Percentiles rank a stretch among this genome's conserved stretches.
These are phyloP conservation scores for Nasalis larvatus DNA, from an alignment of 2,113 vertebrate genomes.

Conservation along the genomic window DNA sequence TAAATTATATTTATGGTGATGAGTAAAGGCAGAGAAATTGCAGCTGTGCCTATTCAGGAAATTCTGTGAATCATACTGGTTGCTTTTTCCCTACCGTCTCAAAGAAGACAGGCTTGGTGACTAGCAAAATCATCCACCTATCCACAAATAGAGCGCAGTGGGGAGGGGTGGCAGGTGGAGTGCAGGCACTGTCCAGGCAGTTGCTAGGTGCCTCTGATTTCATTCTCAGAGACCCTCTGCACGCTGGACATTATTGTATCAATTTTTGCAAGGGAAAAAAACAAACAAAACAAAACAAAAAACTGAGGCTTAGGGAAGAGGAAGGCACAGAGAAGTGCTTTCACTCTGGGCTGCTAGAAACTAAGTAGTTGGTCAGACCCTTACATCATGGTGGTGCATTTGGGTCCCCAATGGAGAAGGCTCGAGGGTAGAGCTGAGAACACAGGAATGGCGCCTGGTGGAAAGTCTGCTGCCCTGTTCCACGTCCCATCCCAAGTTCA, in stretches of 20 bases:
- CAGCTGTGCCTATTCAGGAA: background rate
- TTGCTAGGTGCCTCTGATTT: background rate
- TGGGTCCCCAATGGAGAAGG: background rate
- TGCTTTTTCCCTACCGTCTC: background rate
- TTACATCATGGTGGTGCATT: background rate
- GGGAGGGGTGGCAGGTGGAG: fast-evolving
- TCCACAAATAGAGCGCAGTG: background rate
- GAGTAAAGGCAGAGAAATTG: background rate
- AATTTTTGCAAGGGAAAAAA: background rate
- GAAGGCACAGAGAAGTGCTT: background rate
- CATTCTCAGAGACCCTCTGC: background rate
- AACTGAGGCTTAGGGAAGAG: background rate
- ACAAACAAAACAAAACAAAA: too few species aligned
- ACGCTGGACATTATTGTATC: background rate
- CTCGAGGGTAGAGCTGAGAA: background rate
- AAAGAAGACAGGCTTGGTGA: background rate
- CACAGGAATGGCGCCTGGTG: background rate
- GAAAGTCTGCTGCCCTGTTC: background rate
- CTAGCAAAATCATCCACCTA: background rate
- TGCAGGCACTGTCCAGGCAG: background rate
- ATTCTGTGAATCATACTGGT: background rate
- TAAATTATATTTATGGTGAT: background rate
- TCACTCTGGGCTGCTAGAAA: background rate
- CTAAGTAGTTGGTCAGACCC: background rate
- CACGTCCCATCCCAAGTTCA: background rate